A percentile compares a stretch with the other conserved stretches of the same genome.
Evolutionary conservation across 1,140 invertebrate species (phyloP).

Genomic region (Chironomus tepperi): DNA sequence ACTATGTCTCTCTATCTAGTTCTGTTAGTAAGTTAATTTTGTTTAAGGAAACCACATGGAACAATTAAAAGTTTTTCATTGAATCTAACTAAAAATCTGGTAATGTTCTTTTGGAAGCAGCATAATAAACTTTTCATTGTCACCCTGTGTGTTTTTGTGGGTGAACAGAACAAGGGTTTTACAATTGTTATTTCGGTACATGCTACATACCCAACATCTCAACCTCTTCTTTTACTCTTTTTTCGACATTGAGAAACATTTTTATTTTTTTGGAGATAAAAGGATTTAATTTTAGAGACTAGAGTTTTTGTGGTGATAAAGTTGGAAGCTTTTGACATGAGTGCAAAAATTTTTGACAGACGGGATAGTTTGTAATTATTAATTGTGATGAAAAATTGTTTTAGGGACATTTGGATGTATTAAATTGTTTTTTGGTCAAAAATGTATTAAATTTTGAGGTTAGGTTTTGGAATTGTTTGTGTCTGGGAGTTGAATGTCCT

Average conservation of each 20-base stretch:
- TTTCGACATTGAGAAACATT: too few relatives aligned
- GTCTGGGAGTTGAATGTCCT: too few relatives aligned
- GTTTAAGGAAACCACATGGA: conserved; percentile 15
- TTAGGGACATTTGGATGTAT: too few relatives aligned
- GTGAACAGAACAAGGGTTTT: conserved; percentile 5
- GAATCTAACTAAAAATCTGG: neutral
- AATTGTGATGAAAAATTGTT: too few relatives aligned
- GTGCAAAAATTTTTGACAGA: too few relatives aligned
- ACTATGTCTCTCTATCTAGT: too few relatives aligned
- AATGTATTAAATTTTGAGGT: too few relatives aligned
- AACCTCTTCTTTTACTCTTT: neutral
- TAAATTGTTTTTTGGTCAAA: too few relatives aligned
- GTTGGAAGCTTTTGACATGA: neutral
- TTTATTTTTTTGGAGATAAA: too few relatives aligned
- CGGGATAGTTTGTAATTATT: too few relatives aligned
- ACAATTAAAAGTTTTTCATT: conserved; percentile 7
- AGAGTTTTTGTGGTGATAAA: neutral
- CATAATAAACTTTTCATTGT: conserved; percentile 9
- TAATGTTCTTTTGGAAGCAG: neutral
- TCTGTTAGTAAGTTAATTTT: neutral
- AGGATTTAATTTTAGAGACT: neutral
- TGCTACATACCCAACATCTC: neutral
- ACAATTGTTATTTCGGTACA: conserved; percentile 15
- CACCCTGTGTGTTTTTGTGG: conserved; percentile 19
- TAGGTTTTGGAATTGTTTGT: too few relatives aligned